phyloP scores from a whole-genome alignment of 2,797 vertebrate species.

The Uromys caudimaculatus region DNA sequence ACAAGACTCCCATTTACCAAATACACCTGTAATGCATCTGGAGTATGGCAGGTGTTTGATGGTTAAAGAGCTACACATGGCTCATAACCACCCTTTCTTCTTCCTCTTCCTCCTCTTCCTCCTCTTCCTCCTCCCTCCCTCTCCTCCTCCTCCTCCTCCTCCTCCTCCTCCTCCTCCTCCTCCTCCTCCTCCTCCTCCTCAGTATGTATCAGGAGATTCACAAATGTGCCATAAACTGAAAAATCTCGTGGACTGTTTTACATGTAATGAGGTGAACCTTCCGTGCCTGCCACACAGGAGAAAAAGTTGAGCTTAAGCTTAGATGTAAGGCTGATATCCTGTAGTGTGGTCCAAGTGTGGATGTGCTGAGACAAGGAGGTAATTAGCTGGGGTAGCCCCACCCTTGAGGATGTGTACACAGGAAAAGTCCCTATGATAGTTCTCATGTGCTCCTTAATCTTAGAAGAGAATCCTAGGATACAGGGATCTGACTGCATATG shows the following conservation, averaged over 20 bases:
- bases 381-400: not conserved
- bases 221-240: slow-evolving; percentile 25
- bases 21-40: not conserved
- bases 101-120: not conserved
- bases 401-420: no score
- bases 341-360: not conserved
- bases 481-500: not conserved
- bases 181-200: not conserved
- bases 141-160: not conserved
- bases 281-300: not conserved
- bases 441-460: not conserved
- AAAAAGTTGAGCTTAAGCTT: not conserved
- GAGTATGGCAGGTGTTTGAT: not conserved
- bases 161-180: not conserved
- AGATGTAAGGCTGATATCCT: not conserved
- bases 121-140: not conserved
- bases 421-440: not conserved
- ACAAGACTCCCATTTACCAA: not conserved
- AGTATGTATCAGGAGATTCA: not conserved
- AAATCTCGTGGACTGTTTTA: slow-evolving; percentile 40
- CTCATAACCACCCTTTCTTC: not conserved
- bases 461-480: not conserved
- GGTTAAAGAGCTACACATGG: not conserved
- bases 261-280: slow-evolving; percentile 37
- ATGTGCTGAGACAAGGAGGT: not conserved